Evolutionary conservation across 2,888 invertebrate genomes (phyloP).

Genomic region (Ditula angustiorana): DNA sequence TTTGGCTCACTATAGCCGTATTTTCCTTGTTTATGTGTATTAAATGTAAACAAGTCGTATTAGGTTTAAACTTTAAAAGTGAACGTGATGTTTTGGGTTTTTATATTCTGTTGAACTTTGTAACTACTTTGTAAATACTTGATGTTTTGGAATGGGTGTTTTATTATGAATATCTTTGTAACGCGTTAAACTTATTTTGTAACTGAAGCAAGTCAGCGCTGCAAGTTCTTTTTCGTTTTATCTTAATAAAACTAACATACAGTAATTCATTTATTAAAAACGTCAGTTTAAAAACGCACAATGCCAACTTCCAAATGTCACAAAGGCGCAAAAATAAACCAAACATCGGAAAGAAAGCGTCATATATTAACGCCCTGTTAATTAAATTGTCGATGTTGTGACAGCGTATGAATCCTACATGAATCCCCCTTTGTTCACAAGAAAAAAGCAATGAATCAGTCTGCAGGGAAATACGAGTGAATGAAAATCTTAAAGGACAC

Average conservation of each 20-base stretch:
- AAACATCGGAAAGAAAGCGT: slow-evolving; percentile 26
- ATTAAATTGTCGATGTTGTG: slow-evolving; percentile 36
- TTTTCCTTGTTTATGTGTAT: no score
- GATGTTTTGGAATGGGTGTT: no score
- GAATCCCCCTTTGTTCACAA: slow-evolving; percentile 20
- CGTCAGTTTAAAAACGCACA: not conserved
- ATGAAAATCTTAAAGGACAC: slow-evolving; percentile 56
- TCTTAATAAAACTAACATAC: no score
- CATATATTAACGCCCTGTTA: slow-evolving; percentile 37
- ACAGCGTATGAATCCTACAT: slow-evolving; percentile 10
- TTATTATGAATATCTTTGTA: no score
- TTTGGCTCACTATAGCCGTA: no score
- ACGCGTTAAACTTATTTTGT: no score
- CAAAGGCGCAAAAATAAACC: slow-evolving; percentile 21
- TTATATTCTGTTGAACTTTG: not conserved
- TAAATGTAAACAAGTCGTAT: slow-evolving; percentile 43
- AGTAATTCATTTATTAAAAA: no score
- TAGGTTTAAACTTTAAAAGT: not conserved
- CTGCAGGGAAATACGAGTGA: slow-evolving; percentile 58
- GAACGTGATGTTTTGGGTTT: not conserved
- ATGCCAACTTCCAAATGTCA: slow-evolving; percentile 13
- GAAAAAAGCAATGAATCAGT: slow-evolving; percentile 49
- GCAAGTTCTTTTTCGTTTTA: no score
- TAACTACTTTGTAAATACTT: not conserved
- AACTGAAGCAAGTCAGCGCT: no score